A percentile compares a stretch with the other conserved stretches of the same genome.
Evolutionary conservation across 2,888 invertebrate species (phyloP).

Genomic region (Drosophila longiperda): DNA sequence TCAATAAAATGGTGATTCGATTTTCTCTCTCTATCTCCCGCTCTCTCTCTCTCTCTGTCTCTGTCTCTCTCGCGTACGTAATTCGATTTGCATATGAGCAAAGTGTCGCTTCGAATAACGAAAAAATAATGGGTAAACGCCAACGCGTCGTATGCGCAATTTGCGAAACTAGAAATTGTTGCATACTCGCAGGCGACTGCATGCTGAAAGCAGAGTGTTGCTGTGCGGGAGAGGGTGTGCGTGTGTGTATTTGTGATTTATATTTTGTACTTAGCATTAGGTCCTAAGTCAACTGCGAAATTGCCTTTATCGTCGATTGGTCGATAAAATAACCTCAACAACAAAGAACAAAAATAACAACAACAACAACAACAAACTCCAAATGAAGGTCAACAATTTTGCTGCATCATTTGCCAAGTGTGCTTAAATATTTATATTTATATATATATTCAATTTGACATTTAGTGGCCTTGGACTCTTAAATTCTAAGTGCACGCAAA

Average conservation of each 20-base stretch:
- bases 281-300: constrained; percentile 75
- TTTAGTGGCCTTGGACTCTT: constrained; percentile 60
- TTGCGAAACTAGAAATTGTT: constrained; percentile 29
- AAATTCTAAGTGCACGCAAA: constrained; percentile 45
- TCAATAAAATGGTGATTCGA: constrained; percentile 37
- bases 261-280: constrained; percentile 62
- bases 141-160: constrained; percentile 53
- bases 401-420: constrained; percentile 65
- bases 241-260: constrained; percentile 44
- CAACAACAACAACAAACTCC: constrained; percentile 5
- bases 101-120: constrained; percentile 11
- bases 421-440: constrained; percentile 67
- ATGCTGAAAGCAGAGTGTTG: constrained; percentile 18
- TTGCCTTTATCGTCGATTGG: constrained; percentile 60
- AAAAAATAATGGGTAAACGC: constrained; percentile 9
- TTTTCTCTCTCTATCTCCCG: neutral
- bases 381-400: constrained; percentile 37
- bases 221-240: neutral
- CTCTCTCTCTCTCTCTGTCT: neutral
- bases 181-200: constrained; percentile 29
- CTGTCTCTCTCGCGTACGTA: neutral
- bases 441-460: constrained; percentile 70
- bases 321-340: constrained; percentile 42
- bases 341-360: constrained; percentile 19
- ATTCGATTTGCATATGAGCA: constrained; percentile 25